Evolutionary conservation across 1,140 invertebrate species (phyloP), one percentile per base, ranked within the genome.

Genomic region (Wiebesia pumilae): DNA sequence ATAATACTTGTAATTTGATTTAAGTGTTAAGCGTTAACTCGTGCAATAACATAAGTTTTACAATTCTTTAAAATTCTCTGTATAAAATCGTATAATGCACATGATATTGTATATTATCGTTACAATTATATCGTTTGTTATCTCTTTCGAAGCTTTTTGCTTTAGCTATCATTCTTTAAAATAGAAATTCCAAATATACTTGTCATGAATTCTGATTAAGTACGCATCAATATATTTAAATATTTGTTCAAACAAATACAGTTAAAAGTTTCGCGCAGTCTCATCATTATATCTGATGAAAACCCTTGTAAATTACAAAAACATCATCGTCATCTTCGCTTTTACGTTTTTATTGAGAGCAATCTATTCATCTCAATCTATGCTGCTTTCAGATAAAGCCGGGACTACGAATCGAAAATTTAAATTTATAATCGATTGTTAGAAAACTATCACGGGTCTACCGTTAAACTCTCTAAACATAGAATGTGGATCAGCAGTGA

Each of bases 41-140:
- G 14, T 14, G 43, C 43, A 47, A 47, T 47, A 47, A 47, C 6
- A 47, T 47, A 84, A 84, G 19, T 84, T 67, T 58, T 65, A 78
- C 58, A 84, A 78, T 67, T n/a, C 54, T 75, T 27, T 30, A 27
- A 9, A 51, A 24, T 24, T 84, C 38, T 84, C 30, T 84, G 75
- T 85, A 85, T 54, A 85, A 40, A 79, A 80, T 85, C 30, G n/a
- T 54, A 24, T 85, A 84, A 67, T 75, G 67, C 71, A 84, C 71
- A 43, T 65, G 27, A 77, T 33, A 40, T 78, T 62, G 10, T 78
- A 78, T 78, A 78, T 84, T 78, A 47, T 67, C 58, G 38, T 77
- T 75, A 67, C 43, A 84, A 54, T 75, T 81, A 83, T 58, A 73
- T 43, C 43, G 0, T 58, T 81, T 71, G 80, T 86, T 85, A 87